A percentile compares a stretch with the other conserved stretches of the same genome.
Evolutionary conservation across 1,140 invertebrate genomes (phyloP).

Genomic region (Ceratosolen fusciceps): DNA sequence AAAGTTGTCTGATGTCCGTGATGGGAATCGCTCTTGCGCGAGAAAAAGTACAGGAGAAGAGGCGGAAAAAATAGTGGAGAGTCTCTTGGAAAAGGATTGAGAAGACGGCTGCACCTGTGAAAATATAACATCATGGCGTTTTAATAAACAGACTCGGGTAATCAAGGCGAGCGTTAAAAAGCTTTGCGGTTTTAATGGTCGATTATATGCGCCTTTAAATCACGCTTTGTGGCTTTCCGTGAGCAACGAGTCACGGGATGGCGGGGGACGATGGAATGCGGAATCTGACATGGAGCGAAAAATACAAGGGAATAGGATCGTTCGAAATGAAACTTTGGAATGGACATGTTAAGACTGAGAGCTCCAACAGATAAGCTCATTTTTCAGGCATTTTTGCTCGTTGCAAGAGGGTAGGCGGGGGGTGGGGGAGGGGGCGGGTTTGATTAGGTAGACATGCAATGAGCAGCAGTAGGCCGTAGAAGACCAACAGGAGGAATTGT

Average conservation of each 20-base stretch:
- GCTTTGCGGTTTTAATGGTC: conserved; percentile 71
- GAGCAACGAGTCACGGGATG: conserved; percentile 27
- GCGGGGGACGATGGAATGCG: conserved; percentile 10
- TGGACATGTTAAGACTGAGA: too few relatives aligned
- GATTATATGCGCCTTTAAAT: conserved; percentile 71
- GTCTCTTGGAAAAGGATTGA: conserved; percentile 28
- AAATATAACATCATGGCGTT: conserved; percentile 67
- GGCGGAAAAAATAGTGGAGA: conserved; percentile 39
- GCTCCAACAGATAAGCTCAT: too few relatives aligned
- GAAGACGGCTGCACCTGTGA: conserved; percentile 42
- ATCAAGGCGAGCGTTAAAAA: conserved; percentile 70
- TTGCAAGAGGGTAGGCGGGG: too few relatives aligned
- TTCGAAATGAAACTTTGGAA: too few relatives aligned
- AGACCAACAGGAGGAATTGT: too few relatives aligned
- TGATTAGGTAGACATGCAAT: too few relatives aligned
- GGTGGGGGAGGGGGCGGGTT: too few relatives aligned
- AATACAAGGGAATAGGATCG: too few relatives aligned
- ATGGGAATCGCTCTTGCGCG: conserved; percentile 5
- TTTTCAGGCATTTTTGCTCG: too few relatives aligned
- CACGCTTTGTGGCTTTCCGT: conserved; percentile 59
- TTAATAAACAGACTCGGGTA: conserved; percentile 71
- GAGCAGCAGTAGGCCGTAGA: too few relatives aligned
- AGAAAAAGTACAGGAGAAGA: conserved; percentile 39
- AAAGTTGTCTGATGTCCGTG: not conserved
- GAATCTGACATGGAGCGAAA: conserved; percentile 6